Evolutionary conservation across 2,797 vertebrate species (phyloP).

Genomic region (Hybognathus amarus): DNA sequence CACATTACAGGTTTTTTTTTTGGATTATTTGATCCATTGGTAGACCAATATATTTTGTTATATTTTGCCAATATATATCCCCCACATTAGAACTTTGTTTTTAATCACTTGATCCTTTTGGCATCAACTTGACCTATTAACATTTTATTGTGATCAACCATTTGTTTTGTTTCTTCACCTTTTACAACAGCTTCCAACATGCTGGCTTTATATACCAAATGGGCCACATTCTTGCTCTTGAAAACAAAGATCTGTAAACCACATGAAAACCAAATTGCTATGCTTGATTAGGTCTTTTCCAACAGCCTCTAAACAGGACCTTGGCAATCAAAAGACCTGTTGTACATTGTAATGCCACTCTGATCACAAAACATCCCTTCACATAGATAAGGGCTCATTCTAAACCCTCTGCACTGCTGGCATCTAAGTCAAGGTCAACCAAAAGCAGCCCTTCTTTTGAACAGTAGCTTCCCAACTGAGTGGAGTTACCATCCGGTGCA

Average conservation of each 20-base stretch:
- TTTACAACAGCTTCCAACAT: slow-evolving; percentile 6
- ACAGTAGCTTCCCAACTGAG: slow-evolving; percentile 3
- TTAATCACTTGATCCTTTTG: slow-evolving; percentile 34
- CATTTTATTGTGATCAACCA: slow-evolving; percentile 23
- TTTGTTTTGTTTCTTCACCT: slow-evolving; percentile 33
- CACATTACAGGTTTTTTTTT: too few species aligned
- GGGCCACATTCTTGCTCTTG: not conserved
- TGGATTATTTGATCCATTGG: too few species aligned
- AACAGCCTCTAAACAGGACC: not conserved
- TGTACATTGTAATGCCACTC: not conserved
- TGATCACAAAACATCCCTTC: slow-evolving; percentile 2
- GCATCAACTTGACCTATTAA: slow-evolving; percentile 44
- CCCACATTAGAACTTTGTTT: not conserved
- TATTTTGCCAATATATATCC: not conserved
- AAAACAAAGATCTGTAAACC: slow-evolving; percentile 4
- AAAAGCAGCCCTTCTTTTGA: not conserved
- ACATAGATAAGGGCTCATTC: not conserved
- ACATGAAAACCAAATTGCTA: not conserved
- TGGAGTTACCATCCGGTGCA: slow-evolving; percentile 37
- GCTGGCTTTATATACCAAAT: not conserved
- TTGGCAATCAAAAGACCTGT: slow-evolving; percentile 1
- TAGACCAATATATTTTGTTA: not conserved
- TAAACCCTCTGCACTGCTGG: slow-evolving; percentile 13
- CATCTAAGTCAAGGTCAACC: slow-evolving; percentile 34
- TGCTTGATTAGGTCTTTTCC: not conserved